Evolutionary conservation across 1,140 invertebrate genomes (phyloP).

Genomic region (Helicoverpa zea): DNA sequence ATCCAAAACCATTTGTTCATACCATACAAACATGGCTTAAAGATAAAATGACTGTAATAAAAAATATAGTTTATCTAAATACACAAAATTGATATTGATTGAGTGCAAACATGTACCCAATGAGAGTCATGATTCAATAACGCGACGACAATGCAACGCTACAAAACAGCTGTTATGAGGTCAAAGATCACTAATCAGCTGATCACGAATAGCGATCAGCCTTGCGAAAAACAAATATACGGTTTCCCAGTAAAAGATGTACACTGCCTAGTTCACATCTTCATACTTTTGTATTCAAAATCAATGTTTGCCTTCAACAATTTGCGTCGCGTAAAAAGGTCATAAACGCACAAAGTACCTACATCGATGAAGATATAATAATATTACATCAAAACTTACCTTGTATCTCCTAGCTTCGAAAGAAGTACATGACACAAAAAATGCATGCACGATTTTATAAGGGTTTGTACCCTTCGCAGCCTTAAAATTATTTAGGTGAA

Average conservation of each 20-base stretch:
- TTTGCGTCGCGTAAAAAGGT: slow-evolving; percentile 54
- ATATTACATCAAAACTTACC: slow-evolving; percentile 81
- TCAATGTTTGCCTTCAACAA: slow-evolving; percentile 29
- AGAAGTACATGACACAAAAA: slow-evolving; percentile 91
- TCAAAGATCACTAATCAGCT: slow-evolving; percentile 82
- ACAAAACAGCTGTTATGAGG: slow-evolving; percentile 75
- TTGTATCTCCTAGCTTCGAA: slow-evolving; percentile 91
- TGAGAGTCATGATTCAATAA: slow-evolving; percentile 23
- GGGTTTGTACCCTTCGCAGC: slow-evolving; percentile 91
- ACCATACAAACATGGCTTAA: no score
- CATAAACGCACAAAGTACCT: slow-evolving; percentile 39
- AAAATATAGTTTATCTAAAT: slow-evolving; percentile 1
- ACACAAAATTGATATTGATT: slow-evolving; percentile 22
- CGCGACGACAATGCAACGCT: slow-evolving; percentile 31
- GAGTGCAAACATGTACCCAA: slow-evolving; percentile 31
- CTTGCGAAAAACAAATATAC: slow-evolving; percentile 38
- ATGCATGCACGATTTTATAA: slow-evolving; percentile 92
- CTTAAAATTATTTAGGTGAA: slow-evolving; percentile 93
- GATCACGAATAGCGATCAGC: slow-evolving; percentile 65
- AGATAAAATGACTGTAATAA: not conserved
- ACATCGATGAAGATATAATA: slow-evolving; percentile 1
- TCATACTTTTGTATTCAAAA: slow-evolving; percentile 23
- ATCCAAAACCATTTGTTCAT: no score
- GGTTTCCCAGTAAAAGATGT: not conserved
- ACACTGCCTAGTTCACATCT: not conserved